These are phyloP conservation scores for Diarsia mendica DNA, from an alignment of 2,888 invertebrate genomes.

Conservation along the genomic window DNA sequence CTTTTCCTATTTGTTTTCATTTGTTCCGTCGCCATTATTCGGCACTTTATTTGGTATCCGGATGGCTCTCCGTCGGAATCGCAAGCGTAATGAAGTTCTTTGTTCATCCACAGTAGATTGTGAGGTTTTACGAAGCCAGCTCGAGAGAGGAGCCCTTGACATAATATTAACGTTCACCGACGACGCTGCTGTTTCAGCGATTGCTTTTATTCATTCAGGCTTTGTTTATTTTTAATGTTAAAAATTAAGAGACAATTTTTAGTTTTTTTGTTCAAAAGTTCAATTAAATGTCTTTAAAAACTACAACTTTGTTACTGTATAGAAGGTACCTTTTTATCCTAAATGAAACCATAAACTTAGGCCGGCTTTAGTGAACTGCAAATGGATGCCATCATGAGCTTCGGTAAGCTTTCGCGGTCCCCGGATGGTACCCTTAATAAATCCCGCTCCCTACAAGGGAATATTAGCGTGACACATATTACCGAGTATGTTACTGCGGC, in stretches of 20 bases:
- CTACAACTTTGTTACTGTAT: background rate
- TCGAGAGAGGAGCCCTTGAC: slow-evolving; percentile 52
- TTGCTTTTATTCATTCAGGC: slow-evolving; percentile 41
- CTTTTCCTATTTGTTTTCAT: slow-evolving; percentile 84
- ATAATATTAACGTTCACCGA: slow-evolving; percentile 61
- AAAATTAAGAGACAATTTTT: slow-evolving; percentile 18
- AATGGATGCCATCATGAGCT: slow-evolving; percentile 35
- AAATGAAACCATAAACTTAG: slow-evolving; percentile 25
- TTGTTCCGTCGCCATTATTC: slow-evolving; percentile 81
- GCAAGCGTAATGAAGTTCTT: slow-evolving; percentile 80
- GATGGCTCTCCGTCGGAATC: slow-evolving; percentile 69
- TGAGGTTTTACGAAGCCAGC: slow-evolving; percentile 64
- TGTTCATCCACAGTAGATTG: slow-evolving; percentile 70
- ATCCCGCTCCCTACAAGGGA: slow-evolving; percentile 1
- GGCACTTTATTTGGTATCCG: slow-evolving; percentile 80
- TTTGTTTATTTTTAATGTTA: slow-evolving; percentile 32
- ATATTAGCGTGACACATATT: slow-evolving; percentile 7
- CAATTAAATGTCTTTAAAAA: background rate
- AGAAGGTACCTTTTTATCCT: background rate
- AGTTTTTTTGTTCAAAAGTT: background rate
- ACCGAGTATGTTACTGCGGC: background rate
- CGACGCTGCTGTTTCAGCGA: slow-evolving; percentile 48
- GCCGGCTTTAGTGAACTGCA: slow-evolving; percentile 26
- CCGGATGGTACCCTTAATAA: slow-evolving; percentile 16
- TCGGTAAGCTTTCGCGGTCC: slow-evolving; percentile 22